Evolutionary conservation across 2,797 vertebrate genomes (phyloP), one percentile per base, ranked within the genome.

Genomic region (Falco concolor): DNA sequence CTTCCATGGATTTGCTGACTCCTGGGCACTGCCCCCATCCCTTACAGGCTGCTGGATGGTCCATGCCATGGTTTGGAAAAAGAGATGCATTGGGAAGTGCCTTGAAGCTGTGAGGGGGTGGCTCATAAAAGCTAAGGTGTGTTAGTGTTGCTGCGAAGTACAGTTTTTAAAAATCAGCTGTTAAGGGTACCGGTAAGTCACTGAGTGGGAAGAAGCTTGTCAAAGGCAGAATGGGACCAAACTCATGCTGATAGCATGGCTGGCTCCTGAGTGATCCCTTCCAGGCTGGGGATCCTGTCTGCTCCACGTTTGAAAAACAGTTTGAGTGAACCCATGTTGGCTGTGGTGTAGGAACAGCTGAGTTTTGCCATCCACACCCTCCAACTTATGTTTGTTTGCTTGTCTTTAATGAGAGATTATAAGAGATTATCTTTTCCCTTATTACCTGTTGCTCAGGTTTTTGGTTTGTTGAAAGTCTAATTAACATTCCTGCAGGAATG

Each of bases 361-460:
- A 69, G 67, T 32, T 47, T 50, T 42, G 50, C 54, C 83, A 74
- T 84, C 83, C 80, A 40, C 78, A 32, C 83, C 93, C 78, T 93
- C 64, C 28, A 28, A 64, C 47, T 76, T 82, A 64, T 5, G 5
- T 89, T 79, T 1, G 3, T 74, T 90, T 86, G n/a, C 79, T 80
- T 47, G 67, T 67, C 53, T 86, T 91, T 84, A 91, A 84, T 91
- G 89, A 92, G 64, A 57, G 60, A 85, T 87, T 70, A 1, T 56
- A 60, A 50, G 75, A 89, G 84, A 91, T 93, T 94, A 92, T 90
- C 83, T 78, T 93, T 81, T 61, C 53, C 50, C 24, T 93, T 44
- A n/a, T 86, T 97, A 96, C 93, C 89, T 91, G 94, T 93, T 88
- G 80, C 83, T 96, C 96, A 95, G 77, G 94, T 93, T 97, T 96